Conservation (phyloP, 2,888 invertebrate genomes). For the Harpagoxenus sublaevis region DNA sequence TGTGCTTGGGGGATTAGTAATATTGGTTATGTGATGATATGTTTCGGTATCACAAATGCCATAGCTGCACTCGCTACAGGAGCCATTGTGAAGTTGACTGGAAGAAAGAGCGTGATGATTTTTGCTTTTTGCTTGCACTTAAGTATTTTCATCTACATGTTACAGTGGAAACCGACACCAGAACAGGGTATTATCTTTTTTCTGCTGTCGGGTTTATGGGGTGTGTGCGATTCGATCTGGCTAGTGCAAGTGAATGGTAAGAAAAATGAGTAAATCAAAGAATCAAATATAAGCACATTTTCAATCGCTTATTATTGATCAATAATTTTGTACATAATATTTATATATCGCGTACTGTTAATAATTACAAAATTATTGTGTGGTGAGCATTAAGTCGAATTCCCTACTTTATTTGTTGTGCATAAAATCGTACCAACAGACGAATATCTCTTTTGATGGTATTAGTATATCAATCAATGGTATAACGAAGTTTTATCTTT, state of each 20-base stretch:
- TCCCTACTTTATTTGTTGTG: slow-evolving; percentile 10
- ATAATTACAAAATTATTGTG: not conserved
- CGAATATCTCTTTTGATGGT: not conserved
- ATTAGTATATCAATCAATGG: not conserved
- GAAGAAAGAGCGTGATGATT: slow-evolving; percentile 92
- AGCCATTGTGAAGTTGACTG: slow-evolving; percentile 92
- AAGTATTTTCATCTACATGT: slow-evolving; percentile 90
- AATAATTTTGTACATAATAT: not conserved
- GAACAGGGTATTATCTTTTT: slow-evolving; percentile 91
- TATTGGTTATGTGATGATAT: slow-evolving; percentile 97
- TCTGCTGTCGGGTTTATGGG: slow-evolving; percentile 94
- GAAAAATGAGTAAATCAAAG: slow-evolving; percentile 73
- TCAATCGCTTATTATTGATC: not conserved
- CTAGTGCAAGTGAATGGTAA: slow-evolving; percentile 96
- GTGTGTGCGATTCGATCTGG: slow-evolving; percentile 96
- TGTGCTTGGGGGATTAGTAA: slow-evolving; percentile 96
- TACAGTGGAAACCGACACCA: slow-evolving; percentile 91
- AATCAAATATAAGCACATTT: not conserved
- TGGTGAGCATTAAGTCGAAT: not conserved
- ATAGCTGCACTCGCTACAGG: slow-evolving; percentile 94
- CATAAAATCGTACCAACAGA: slow-evolving; percentile 21
- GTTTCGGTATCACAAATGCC: slow-evolving; percentile 96
- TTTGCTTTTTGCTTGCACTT: slow-evolving; percentile 91
- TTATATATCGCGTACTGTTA: not conserved
- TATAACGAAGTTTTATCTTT: slow-evolving; percentile 11